A percentile compares a stretch with the other conserved stretches of the same genome.
Conservation (phyloP, 2,113 vertebrate genomes). For the Micronycteris hirsuta region DNA sequence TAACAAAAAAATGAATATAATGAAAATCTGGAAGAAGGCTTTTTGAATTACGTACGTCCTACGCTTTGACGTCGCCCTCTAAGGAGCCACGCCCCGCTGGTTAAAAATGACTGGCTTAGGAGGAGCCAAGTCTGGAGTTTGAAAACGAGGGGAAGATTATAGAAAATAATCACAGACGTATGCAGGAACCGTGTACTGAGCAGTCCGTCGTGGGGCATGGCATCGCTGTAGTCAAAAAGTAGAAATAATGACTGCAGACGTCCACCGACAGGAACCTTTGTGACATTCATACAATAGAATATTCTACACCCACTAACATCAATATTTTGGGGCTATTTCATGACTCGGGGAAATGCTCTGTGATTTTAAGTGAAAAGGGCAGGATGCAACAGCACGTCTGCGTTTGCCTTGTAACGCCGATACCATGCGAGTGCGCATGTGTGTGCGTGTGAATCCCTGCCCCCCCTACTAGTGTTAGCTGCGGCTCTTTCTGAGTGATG, state of each 20-base stretch:
- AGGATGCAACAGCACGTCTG: not conserved
- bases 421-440: not conserved
- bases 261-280: not conserved
- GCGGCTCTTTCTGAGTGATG: not conserved
- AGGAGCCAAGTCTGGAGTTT: not conserved
- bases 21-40: not conserved
- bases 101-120: not conserved
- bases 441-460: not conserved
- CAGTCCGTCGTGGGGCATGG: not conserved
- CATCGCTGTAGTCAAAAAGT: not conserved
- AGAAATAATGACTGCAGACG: not conserved
- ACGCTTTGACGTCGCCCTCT: not conserved
- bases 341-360: not conserved
- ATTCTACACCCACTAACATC: not conserved
- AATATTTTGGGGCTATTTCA: not conserved
- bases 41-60: not conserved
- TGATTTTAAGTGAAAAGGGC: not conserved
- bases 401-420: not conserved
- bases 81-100: not conserved
- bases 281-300: not conserved
- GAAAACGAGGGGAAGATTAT: not conserved
- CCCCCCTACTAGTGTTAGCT: not conserved
- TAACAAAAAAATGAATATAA: not conserved
- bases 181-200: not conserved
- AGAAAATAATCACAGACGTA: not conserved